Percentiles rank a stretch among this genome's conserved stretches.
phyloP scores from a whole-genome alignment of 2,113 vertebrate genomes.

The Ailurus styani region DNA sequence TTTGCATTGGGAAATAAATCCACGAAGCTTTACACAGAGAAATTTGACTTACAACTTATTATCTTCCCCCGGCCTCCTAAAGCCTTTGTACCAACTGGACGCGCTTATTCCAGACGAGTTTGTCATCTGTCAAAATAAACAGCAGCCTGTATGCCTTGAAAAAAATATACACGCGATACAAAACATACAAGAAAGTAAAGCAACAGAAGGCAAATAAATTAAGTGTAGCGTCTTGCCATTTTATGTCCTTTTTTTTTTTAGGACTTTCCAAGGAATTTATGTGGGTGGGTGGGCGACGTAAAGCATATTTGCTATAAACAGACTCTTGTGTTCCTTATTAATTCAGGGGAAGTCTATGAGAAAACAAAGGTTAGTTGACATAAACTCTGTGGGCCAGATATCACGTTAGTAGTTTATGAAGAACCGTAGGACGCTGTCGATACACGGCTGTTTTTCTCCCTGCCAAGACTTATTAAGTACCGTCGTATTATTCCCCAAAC shows the following conservation, averaged over 20 bases:
- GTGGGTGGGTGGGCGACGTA: fast-evolving
- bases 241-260: neutral
- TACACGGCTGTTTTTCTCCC: neutral
- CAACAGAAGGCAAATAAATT: neutral
- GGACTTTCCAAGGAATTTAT: neutral
- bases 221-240: neutral
- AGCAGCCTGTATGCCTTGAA: neutral
- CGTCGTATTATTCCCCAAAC: neutral
- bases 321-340: neutral
- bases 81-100: neutral
- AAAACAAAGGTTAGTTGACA: neutral
- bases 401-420: neutral
- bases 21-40: neutral
- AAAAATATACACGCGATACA: neutral
- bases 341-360: neutral
- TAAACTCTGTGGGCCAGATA: neutral
- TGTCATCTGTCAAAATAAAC: neutral
- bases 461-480: neutral
- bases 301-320: neutral
- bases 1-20: neutral
- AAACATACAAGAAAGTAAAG: neutral
- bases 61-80: neutral
- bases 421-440: neutral
- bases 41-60: neutral
- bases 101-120: neutral